phyloP scores from a whole-genome alignment of 2,888 invertebrate genomes.

The Trissolcus japonicus region DNA sequence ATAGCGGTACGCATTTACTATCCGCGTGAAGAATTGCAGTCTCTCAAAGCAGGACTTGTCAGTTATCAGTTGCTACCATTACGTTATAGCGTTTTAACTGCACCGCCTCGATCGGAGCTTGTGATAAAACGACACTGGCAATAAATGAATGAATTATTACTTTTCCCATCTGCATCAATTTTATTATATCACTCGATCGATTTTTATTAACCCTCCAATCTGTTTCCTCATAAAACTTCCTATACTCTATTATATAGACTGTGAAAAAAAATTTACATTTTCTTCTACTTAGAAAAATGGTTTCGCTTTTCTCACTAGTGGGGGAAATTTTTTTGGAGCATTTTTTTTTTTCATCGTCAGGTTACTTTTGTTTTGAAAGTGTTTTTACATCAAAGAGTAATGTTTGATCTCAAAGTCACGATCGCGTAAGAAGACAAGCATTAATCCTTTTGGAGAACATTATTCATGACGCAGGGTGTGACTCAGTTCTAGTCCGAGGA shows the following conservation, averaged over 20 bases:
- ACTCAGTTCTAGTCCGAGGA: slow-evolving; percentile 33
- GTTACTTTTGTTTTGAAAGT: not conserved
- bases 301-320: too few species aligned
- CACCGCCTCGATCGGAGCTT: not conserved
- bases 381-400: not conserved
- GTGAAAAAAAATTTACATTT: too few species aligned
- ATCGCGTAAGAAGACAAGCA: slow-evolving; percentile 9
- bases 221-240: not conserved
- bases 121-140: slow-evolving; percentile 6
- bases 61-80: slow-evolving; percentile 18
- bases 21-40: slow-evolving; percentile 14
- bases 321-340: not conserved
- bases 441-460: slow-evolving; percentile 37
- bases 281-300: too few species aligned
- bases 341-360: not conserved
- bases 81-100: slow-evolving; percentile 14
- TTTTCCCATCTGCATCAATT: not conserved
- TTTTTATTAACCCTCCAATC: not conserved
- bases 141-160: slow-evolving; percentile 4
- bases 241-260: not conserved
- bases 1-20: slow-evolving; percentile 17
- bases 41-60: not conserved
- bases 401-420: slow-evolving; percentile 15
- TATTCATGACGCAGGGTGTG: slow-evolving; percentile 24
- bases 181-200: not conserved